Evolutionary conservation across 23 tunicate genomes (phyloP).

Genomic region (Halocynthia roretzi): DNA sequence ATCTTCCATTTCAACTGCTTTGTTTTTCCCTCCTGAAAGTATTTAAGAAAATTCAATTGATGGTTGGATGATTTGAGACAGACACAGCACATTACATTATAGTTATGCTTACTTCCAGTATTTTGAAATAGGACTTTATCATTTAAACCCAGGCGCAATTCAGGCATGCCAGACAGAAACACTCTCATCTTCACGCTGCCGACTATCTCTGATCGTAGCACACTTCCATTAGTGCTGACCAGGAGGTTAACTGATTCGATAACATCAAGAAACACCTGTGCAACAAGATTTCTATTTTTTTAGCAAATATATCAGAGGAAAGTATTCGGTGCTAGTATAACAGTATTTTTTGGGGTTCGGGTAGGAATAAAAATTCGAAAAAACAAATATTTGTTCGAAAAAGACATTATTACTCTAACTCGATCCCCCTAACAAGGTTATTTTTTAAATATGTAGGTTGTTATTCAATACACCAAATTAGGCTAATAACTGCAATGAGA

Average conservation of each 20-base stretch:
- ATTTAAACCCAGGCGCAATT: conserved; percentile 83
- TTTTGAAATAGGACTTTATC: conserved; percentile 89
- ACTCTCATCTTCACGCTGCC: conserved; percentile 98
- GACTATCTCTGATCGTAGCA: conserved; percentile 94
- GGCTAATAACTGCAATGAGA: too few species aligned
- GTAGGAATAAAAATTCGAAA: too few species aligned
- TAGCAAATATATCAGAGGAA: neutral
- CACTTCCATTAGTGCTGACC: conserved; percentile 91
- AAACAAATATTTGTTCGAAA: too few species aligned
- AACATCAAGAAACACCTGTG: conserved; percentile 91
- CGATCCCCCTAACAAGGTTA: too few species aligned
- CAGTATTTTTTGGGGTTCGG: too few species aligned
- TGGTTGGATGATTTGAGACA: neutral
- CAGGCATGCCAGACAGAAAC: conserved; percentile 98
- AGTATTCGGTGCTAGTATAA: too few species aligned
- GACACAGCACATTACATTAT: neutral
- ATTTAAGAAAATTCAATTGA: neutral
- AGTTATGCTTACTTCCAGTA: conserved; percentile 76
- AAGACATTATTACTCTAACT: too few species aligned
- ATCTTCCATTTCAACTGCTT: conserved; percentile 97
- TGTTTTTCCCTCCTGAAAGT: conserved; percentile 85
- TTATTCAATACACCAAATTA: too few species aligned
- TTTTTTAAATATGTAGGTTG: too few species aligned
- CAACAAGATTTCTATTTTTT: neutral
- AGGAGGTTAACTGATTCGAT: conserved; percentile 94